A percentile compares a stretch with the other conserved stretches of the same genome.
phyloP scores from a whole-genome alignment of 1,140 invertebrate genomes.

The Zaprionus vittiger region DNA sequence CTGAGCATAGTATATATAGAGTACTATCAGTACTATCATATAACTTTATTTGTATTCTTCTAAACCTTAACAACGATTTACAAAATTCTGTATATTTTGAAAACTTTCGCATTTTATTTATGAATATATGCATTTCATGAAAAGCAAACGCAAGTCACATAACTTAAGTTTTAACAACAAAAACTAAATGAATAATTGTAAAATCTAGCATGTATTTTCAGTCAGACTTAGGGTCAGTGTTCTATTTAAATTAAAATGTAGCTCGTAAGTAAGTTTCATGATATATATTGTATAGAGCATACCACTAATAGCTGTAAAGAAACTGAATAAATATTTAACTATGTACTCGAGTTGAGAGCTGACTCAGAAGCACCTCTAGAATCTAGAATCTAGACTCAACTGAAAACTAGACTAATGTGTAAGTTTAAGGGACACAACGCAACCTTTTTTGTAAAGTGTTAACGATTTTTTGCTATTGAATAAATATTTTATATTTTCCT shows the following conservation, averaged over 20 bases:
- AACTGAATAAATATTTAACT: slow-evolving; percentile 55
- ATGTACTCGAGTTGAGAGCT: slow-evolving; percentile 19
- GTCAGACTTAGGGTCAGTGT: slow-evolving; percentile 57
- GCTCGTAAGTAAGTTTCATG: slow-evolving; percentile 30
- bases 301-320: slow-evolving; percentile 48
- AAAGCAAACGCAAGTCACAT: slow-evolving; percentile 53
- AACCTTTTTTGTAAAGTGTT: slow-evolving; percentile 64
- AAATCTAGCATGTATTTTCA: slow-evolving; percentile 47
- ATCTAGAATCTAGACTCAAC: slow-evolving; percentile 7
- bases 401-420: slow-evolving; percentile 26
- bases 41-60: background rate
- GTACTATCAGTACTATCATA: background rate
- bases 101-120: slow-evolving; percentile 43
- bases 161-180: slow-evolving; percentile 46
- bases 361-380: background rate
- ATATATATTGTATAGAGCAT: slow-evolving; percentile 41
- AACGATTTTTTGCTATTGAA: slow-evolving; percentile 74
- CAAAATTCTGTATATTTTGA: background rate
- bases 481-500: slow-evolving; percentile 81
- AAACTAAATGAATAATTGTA: slow-evolving; percentile 29
- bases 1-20: background rate
- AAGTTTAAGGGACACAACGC: slow-evolving; percentile 47
- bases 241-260: slow-evolving; percentile 64
- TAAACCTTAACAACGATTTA: background rate
- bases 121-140: slow-evolving; percentile 45